phyloP scores from a whole-genome alignment of 2,797 vertebrate genomes.

The Poliocrania exsul region DNA sequence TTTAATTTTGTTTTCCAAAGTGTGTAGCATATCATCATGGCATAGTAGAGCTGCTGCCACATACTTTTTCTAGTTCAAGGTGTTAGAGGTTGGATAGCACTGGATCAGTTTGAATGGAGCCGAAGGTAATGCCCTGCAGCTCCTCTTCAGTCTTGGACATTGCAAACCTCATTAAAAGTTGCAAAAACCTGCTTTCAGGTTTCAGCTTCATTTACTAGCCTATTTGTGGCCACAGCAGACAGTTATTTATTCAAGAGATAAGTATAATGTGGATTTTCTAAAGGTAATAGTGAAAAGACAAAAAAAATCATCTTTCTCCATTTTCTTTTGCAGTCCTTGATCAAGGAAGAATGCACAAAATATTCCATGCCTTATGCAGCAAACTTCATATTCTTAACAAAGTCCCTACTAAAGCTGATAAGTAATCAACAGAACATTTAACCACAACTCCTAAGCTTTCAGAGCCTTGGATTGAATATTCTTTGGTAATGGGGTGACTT shows the following conservation, averaged over 20 bases:
- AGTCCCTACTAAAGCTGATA: conserved; percentile 73
- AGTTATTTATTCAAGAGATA: neutral
- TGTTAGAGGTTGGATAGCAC: neutral
- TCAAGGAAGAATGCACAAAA: conserved; percentile 78
- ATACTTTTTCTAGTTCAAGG: neutral
- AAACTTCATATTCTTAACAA: conserved; percentile 78
- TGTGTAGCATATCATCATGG: neutral
- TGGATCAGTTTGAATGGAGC: neutral
- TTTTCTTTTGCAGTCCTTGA: conserved; percentile 78
- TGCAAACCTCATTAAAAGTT: neutral
- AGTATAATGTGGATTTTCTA: conserved; percentile 15
- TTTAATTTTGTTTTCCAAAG: neutral
- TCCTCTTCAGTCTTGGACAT: neutral
- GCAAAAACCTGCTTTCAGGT: neutral
- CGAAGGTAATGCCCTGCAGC: neutral
- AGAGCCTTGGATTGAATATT: conserved; percentile 30
- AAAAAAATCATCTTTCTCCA: neutral
- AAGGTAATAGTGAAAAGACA: neutral
- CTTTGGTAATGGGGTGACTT: conserved; percentile 40
- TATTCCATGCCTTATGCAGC: conserved; percentile 75
- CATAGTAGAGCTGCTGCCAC: neutral
- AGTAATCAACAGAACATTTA: conserved; percentile 67
- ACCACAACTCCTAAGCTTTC: conserved; percentile 53
- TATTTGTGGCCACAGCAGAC: neutral
- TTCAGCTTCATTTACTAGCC: neutral